These are phyloP conservation scores for Drosophila tani DNA, from an alignment of 1,140 invertebrate genomes.

Conservation along the genomic window DNA sequence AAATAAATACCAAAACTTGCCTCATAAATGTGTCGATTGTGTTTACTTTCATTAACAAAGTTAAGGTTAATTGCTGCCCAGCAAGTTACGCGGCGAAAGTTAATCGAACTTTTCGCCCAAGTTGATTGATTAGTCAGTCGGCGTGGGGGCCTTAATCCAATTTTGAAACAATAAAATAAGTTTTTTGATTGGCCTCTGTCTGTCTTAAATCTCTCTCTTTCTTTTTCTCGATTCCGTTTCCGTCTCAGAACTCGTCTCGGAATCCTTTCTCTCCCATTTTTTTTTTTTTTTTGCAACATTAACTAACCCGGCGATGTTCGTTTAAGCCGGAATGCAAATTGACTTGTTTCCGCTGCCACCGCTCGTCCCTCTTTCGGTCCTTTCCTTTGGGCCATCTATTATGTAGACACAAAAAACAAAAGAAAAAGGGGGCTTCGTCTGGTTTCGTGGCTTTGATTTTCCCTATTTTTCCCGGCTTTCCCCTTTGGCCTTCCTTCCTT, in stretches of 20 bases:
- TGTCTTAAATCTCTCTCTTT: too few relatives aligned
- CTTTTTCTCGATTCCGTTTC: neutral
- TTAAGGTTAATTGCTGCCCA: constrained; percentile 35
- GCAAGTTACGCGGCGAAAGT: constrained; percentile 21
- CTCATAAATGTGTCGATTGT: neutral
- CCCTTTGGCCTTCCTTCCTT: neutral
- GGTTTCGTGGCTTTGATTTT: constrained; percentile 64
- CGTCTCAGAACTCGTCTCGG: neutral
- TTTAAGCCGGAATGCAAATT: constrained; percentile 81
- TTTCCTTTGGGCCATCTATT: constrained; percentile 58
- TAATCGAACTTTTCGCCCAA: constrained; percentile 26
- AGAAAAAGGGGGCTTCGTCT: constrained; percentile 45
- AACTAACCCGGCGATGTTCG: constrained; percentile 48
- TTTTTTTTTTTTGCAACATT: constrained; percentile 39
- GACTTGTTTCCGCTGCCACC: constrained; percentile 70
- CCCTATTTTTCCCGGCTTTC: constrained; percentile 30
- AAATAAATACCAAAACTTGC: neutral
- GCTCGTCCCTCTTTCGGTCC: constrained; percentile 4
- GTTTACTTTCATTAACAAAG: constrained; percentile 22
- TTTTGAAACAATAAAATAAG: constrained; percentile 47
- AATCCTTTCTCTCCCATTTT: constrained; percentile 10
- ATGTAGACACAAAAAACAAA: constrained; percentile 59
- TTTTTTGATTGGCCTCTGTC: constrained; percentile 23
- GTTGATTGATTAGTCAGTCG: constrained; percentile 28
- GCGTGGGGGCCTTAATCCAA: constrained; percentile 13